These are phyloP conservation scores for Acrobasis suavella DNA, from an alignment of 2,888 invertebrate species.

Conservation along the genomic window DNA sequence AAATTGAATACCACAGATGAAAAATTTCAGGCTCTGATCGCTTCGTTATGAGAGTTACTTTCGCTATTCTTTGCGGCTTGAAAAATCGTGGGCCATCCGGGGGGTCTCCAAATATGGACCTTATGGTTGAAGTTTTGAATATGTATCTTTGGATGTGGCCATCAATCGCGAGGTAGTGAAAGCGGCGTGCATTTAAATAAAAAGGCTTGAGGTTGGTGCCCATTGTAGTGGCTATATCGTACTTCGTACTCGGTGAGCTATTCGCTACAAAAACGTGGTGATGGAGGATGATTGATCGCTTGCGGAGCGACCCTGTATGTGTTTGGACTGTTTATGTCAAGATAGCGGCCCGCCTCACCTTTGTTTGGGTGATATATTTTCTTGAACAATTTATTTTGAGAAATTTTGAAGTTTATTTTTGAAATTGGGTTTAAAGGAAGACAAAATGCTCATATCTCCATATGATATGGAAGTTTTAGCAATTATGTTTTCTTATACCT, in stretches of 20 bases:
- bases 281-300: constrained; percentile 32
- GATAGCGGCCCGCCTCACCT: not conserved
- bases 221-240: constrained; percentile 44
- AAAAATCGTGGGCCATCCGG: constrained; percentile 40
- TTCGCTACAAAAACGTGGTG: constrained; percentile 24
- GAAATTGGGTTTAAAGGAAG: too few species aligned
- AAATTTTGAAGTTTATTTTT: too few species aligned
- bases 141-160: constrained; percentile 39
- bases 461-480: too few species aligned
- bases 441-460: too few species aligned
- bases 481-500: too few species aligned
- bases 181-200: constrained; percentile 59
- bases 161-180: constrained; percentile 66
- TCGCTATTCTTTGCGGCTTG: constrained; percentile 54
- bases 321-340: constrained; percentile 9
- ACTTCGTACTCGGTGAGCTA: not conserved
- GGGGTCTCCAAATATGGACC: constrained; percentile 32
- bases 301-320: constrained; percentile 11
- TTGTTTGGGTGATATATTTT: too few species aligned
- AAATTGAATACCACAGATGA: constrained; percentile 53
- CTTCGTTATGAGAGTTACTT: constrained; percentile 51
- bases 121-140: constrained; percentile 36
- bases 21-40: constrained; percentile 56
- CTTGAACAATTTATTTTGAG: too few species aligned
- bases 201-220: constrained; percentile 46